Base-by-base conservation (phyloP, 64 coral and sea anemone genomes). In the Orbicella faveolata region DNA sequence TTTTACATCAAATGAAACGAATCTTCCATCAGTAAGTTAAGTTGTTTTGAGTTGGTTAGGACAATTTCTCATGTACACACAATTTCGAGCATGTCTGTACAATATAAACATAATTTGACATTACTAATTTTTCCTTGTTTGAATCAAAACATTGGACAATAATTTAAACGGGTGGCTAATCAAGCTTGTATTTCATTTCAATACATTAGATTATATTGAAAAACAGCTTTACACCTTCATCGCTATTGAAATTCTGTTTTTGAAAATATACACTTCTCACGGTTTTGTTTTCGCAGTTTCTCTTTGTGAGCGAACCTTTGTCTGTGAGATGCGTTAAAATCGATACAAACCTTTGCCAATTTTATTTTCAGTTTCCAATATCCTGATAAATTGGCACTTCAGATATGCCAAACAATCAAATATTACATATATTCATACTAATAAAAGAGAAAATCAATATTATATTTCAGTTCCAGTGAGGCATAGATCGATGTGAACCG, bases 391-490 rank as follows among this genome's bases (percentile, higher is more conserved):
- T 70, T 70, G n/a, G 67, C 75, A 78, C 75, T 78, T 78, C 36
- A 77, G 19, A 17, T 21, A 77, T 77, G 15, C 51, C 20, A 78
- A 52, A 78, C 75, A 48, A 78, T n/a, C 39, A 78, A 52, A 78
- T 78, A 78, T 78, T 21, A 52, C 23, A 52, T 23, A 53, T 78
- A 23, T 78, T 70, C 25, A 78, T 78, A 39, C 41, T 78, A 78
- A 78, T 78, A 10, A 23, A 51, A 78, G 19, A 78, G 19, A 44
- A 78, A 78, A 78, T 78, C 41, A 52, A 52, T 78, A 78, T 78
- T 78, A 52, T 78, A 78, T 78, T 78, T 26, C 17, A 78, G 41
- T 10, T 13, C 17, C 20, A 52, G 75, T 78, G 67, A 70, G 67
- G 67, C 67, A 70, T 70, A 26, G 3, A 52, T 48, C 30, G 30